Conservation (phyloP, 2,888 invertebrate genomes). For the Podotricha telesiphe region DNA sequence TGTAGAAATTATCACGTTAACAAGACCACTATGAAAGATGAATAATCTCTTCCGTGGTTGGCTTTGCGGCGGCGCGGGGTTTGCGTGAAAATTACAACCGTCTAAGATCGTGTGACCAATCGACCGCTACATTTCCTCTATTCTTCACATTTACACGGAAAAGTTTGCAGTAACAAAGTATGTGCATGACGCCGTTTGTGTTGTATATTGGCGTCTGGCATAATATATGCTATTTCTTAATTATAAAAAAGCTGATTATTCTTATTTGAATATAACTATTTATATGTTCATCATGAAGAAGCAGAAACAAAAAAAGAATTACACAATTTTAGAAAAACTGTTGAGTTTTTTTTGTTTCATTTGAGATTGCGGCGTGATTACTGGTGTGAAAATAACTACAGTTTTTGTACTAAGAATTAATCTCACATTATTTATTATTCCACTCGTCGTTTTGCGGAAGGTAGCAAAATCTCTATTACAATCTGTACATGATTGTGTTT, state of each 20-base stretch:
- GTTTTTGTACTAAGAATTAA: conserved; percentile 22
- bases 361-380: conserved; percentile 25
- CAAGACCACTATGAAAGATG: conserved; percentile 46
- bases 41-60: conserved; percentile 46
- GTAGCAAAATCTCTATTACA: neutral
- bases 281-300: conserved; percentile 6
- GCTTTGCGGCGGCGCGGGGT: conserved; percentile 40
- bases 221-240: neutral
- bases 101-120: conserved; percentile 45
- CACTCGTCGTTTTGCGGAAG: conserved; percentile 11
- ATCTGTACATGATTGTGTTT: conserved; percentile 8
- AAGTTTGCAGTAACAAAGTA: conserved; percentile 20
- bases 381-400: conserved; percentile 18
- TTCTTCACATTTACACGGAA: conserved; percentile 30
- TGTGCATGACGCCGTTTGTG: neutral
- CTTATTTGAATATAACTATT: conserved; percentile 5
- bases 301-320: conserved; percentile 30
- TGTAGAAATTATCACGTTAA: conserved; percentile 34
- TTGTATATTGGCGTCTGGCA: neutral
- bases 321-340: too few relatives aligned
- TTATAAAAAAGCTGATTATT: neutral
- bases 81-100: conserved; percentile 41
- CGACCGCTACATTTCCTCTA: conserved; percentile 45
- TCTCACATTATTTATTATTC: conserved; percentile 14
- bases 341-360: conserved; percentile 40